These are phyloP conservation scores for Tipula vernalis DNA, from an alignment of 2,888 invertebrate genomes.

Conservation along the genomic window DNA sequence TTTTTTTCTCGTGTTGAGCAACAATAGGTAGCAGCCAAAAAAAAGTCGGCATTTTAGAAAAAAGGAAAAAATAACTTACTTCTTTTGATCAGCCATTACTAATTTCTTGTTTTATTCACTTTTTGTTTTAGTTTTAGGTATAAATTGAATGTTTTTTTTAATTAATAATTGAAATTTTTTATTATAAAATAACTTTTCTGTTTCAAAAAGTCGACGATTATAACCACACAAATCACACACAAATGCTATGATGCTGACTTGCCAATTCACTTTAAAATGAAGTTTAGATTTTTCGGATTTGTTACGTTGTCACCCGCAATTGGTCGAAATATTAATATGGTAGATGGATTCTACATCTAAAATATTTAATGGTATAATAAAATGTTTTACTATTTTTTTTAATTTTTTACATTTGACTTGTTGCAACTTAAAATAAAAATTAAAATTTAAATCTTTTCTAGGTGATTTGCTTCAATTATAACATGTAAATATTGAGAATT, in stretches of 20 bases:
- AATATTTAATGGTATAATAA: background rate
- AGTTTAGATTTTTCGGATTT: background rate
- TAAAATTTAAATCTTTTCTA: too few species aligned
- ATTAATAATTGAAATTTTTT: background rate
- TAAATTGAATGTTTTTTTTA: background rate
- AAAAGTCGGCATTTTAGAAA: slow-evolving; percentile 14
- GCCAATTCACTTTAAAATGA: background rate
- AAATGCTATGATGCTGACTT: slow-evolving; percentile 11
- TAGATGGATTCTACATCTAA: background rate
- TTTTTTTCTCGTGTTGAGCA: slow-evolving; percentile 14
- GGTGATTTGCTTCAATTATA: too few species aligned
- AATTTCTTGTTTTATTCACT: background rate
- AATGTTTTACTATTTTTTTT: background rate
- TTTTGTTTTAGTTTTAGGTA: background rate
- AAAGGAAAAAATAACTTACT: slow-evolving; percentile 26
- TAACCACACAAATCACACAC: background rate
- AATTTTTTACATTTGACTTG: too few species aligned
- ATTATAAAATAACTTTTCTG: background rate
- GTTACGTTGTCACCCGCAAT: slow-evolving; percentile 5
- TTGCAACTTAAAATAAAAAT: too few species aligned
- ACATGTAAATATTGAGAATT: too few species aligned
- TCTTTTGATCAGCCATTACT: slow-evolving; percentile 32
- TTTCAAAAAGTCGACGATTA: background rate
- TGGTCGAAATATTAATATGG: background rate
- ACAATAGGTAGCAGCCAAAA: background rate